A percentile compares a stretch with the other conserved stretches of the same genome.
These are phyloP conservation scores for Tolypeutes matacus DNA, from an alignment of 2,797 vertebrate genomes.

Conservation along the genomic window DNA sequence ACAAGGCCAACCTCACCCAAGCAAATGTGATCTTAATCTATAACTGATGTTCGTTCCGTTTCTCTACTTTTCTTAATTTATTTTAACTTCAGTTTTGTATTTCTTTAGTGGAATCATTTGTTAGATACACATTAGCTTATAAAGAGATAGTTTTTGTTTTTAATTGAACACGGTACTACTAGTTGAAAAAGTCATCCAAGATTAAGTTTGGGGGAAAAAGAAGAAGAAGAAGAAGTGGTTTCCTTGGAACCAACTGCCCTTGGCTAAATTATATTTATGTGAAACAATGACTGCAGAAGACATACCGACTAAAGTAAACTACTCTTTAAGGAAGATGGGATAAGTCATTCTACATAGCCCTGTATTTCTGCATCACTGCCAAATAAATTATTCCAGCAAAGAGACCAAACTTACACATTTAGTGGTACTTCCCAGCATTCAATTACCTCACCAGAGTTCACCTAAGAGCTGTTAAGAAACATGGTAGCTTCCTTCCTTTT, in stretches of 20 bases:
- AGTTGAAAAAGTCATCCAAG: neutral
- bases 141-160: neutral
- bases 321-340: neutral
- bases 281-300: neutral
- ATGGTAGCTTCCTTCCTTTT: neutral
- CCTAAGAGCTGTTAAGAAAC: neutral
- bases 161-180: neutral
- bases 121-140: neutral
- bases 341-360: neutral
- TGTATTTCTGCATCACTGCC: neutral
- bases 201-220: neutral
- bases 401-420: neutral
- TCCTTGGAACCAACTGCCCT: neutral
- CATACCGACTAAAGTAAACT: neutral
- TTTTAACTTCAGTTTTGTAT: neutral
- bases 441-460: neutral
- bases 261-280: neutral
- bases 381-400: slow-evolving; percentile 44
- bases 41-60: neutral
- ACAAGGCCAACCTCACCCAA: neutral
- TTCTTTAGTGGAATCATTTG: slow-evolving; percentile 42
- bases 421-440: neutral
- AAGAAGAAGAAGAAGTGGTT: neutral
- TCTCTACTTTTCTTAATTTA: neutral
- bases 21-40: neutral